Percentiles rank a stretch among this genome's conserved stretches.
Evolutionary conservation across 2,888 invertebrate genomes (phyloP).

Genomic region (Drosophila aldrichi): DNA sequence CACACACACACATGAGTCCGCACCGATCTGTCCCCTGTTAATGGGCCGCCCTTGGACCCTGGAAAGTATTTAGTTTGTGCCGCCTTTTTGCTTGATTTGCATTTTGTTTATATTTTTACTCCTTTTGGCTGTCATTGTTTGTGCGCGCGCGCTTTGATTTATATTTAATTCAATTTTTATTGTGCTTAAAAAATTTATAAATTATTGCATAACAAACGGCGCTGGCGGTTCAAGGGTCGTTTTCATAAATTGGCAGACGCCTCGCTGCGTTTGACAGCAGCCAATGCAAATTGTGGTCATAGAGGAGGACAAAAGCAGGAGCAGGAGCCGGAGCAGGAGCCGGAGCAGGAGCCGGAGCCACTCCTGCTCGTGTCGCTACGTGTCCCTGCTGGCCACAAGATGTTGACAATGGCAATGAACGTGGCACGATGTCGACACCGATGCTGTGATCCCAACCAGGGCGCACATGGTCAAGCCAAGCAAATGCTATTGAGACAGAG

Average conservation of each 20-base stretch:
- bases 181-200: slow-evolving; percentile 77
- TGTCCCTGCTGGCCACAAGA: slow-evolving; percentile 70
- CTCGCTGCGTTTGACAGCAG: slow-evolving; percentile 73
- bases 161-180: slow-evolving; percentile 81
- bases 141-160: slow-evolving; percentile 63
- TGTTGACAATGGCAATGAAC: slow-evolving; percentile 79
- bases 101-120: slow-evolving; percentile 18
- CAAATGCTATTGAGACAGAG: slow-evolving; percentile 33
- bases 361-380: slow-evolving; percentile 39
- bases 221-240: slow-evolving; percentile 50
- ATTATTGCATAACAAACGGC: slow-evolving; percentile 68
- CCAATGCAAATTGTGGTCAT: slow-evolving; percentile 75
- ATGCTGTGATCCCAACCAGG: slow-evolving; percentile 11
- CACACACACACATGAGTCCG: background rate
- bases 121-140: slow-evolving; percentile 39
- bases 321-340: background rate
- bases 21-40: slow-evolving; percentile 19
- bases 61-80: slow-evolving; percentile 13
- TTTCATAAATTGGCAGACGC: slow-evolving; percentile 76
- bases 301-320: background rate
- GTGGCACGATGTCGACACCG: slow-evolving; percentile 48
- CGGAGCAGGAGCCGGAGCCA: background rate
- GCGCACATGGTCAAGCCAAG: slow-evolving; percentile 56
- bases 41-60: slow-evolving; percentile 22
- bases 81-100: slow-evolving; percentile 6